Percentiles rank a stretch among this genome's conserved stretches.
Evolutionary conservation across 2,888 invertebrate genomes (phyloP).

Genomic region (Sisyra nigra): DNA sequence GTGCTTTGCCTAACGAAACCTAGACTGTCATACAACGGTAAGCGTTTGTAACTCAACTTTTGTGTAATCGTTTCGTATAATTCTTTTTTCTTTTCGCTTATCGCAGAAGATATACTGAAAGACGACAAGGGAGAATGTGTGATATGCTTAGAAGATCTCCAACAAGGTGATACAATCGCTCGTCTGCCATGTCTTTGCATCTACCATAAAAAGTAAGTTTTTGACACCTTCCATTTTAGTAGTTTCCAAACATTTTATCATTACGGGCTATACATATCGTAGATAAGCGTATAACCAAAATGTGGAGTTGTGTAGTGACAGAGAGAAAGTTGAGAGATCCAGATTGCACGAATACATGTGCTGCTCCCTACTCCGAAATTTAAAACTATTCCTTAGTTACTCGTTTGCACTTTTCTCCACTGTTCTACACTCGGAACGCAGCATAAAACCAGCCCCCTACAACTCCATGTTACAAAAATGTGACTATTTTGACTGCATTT

Average conservation of each 20-base stretch:
- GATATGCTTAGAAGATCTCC: constrained; percentile 94
- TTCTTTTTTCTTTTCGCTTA: constrained; percentile 10
- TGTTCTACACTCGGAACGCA: too few relatives aligned
- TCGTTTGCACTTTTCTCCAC: too few relatives aligned
- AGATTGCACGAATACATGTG: neutral
- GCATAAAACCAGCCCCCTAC: too few relatives aligned
- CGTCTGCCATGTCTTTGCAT: constrained; percentile 98
- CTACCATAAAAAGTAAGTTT: constrained; percentile 86
- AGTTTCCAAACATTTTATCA: neutral
- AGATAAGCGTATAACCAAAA: too few relatives aligned
- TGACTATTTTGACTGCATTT: too few relatives aligned
- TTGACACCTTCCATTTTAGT: constrained; percentile 1
- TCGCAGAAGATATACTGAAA: constrained; percentile 87
- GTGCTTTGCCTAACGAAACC: constrained; percentile 99
- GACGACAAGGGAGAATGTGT: constrained; percentile 98
- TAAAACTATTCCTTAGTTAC: too few relatives aligned
- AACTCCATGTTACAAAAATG: too few relatives aligned
- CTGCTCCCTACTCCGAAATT: too few relatives aligned
- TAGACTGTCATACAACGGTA: constrained; percentile 95
- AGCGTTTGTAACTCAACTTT: constrained; percentile 21
- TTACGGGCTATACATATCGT: neutral
- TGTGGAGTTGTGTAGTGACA: too few relatives aligned
- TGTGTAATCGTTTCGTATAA: constrained; percentile 7
- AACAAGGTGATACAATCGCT: constrained; percentile 91
- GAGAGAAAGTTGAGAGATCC: too few relatives aligned